Evolutionary conservation across 2,113 vertebrate genomes (phyloP), one percentile per base, ranked within the genome.

Genomic region (Callipepla californica): DNA sequence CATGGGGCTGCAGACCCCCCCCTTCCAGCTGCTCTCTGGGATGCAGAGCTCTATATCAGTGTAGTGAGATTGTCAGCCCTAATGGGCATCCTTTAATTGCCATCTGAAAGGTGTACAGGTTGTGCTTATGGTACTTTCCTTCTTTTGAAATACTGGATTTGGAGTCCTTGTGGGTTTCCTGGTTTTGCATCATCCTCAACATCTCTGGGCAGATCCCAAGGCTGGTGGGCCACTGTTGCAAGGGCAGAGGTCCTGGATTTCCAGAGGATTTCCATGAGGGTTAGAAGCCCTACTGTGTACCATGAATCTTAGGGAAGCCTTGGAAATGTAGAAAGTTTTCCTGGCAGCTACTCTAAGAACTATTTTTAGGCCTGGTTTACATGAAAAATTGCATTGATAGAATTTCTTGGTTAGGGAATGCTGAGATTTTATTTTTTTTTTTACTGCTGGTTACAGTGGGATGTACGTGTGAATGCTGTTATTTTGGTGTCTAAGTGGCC

Each of bases 141-240:
- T 73, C 53, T 44, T 47, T 32, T 42, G 34, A 57, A 67, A 30
- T 53, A 45, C 50, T 45, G 42, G 30, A 4, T 80, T 82, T 80
- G 75, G 48, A 76, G 22, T 20, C 40, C 0, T 0, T 6, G 19
- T 38, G 1, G 1, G 1, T 30, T 7, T 18, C 42, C 7, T 55
- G 25, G 7, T 44, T 94, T 75, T 75, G 55, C n/a, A 61, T 48
- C 45, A 40, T 40, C 40, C 73, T 65, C 53, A 44, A 23, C 0
- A 0, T 34, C 40, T 80, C 25, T 77, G 34, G 42, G 65, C 63
- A 87, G 34, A 13, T 28, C 23, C 50, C 30, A 28, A 66, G 58
- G 42, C 36, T 16, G 42, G 13, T 50, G 82, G 50, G 32, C 48
- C 36, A 42, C 70, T 0, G 0, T 58, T 21, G 6, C 42, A 69